Base-by-base conservation (phyloP, 2,888 invertebrate species). In the Metopia argyrocephala region DNA sequence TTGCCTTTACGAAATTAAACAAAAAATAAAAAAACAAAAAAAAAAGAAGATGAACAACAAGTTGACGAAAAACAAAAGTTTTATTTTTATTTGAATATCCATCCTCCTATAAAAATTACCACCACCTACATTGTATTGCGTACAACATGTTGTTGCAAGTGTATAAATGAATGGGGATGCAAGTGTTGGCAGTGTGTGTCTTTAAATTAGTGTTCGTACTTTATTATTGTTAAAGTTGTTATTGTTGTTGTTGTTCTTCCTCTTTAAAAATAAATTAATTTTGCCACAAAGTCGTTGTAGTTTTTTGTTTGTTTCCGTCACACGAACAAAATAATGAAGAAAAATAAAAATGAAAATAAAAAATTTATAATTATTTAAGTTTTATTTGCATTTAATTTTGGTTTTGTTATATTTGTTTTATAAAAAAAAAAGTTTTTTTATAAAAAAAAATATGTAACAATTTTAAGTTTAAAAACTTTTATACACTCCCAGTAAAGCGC, bases 101-200 rank as follows among this genome's bases (percentile, higher is more conserved):
- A 57, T 50, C 66, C 66, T 59, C 50, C 62, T n/a, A 69, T 21
- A 50, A 52, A 38, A 64, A 65, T 20, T 54, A 56, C 62, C 76
- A 69, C 69, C 76, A 69, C 69, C 76, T 76, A 64, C 76, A 76
- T 69, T 9, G 69, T 64, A n/a, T n/a, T n/a, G 62, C 38, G 38
- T 15, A 15, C 38, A 4, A 15, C 15, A 38, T 38, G 38, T 38
- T n/a, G n/a, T 31, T 48, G 25, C 62, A 25, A 18, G 31, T 48
- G 46, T 9, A 23, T 31, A 28, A 52, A 18, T n/a, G n/a, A n/a
- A n/a, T n/a, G n/a, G n/a, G n/a, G n/a, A n/a, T 45, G 28, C 38
- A 65, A 20, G 5, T 59, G 31, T 9, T 31, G 5, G 38, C n/a
- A 56, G 21, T 61, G 61, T 45, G 27, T 46, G 23, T 18, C 68